These are phyloP conservation scores for Boleophthalmus pectinirostris DNA, from an alignment of 2,113 vertebrate genomes.

Conservation along the genomic window DNA sequence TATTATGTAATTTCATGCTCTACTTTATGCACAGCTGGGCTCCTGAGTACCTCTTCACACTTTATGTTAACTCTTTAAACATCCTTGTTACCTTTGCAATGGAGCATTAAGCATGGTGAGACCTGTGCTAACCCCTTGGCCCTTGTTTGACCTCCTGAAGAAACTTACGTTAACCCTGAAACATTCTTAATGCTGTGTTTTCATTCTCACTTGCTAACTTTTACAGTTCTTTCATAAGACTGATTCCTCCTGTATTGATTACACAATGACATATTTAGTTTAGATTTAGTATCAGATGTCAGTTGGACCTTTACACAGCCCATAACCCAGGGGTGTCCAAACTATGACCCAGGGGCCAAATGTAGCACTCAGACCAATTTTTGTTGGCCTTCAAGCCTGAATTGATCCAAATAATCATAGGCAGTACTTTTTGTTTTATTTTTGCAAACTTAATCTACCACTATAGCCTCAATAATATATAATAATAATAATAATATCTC, in stretches of 20 bases:
- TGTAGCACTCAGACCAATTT: no score
- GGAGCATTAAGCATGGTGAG: not conserved
- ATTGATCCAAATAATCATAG: no score
- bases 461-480: no score
- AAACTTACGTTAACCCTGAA: not conserved
- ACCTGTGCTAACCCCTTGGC: not conserved
- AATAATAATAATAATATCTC: no score
- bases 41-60: not conserved
- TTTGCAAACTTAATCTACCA: no score
- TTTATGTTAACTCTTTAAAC: not conserved
- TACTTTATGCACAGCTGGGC: conserved; percentile 2
- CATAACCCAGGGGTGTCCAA: no score
- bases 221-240: not conserved
- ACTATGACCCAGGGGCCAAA: no score
- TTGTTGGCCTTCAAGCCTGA: no score
- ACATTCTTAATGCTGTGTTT: not conserved
- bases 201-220: not conserved
- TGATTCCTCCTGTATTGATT: not conserved
- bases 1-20: conserved; percentile 1
- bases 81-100: not conserved
- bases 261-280: not conserved
- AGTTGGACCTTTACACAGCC: not conserved
- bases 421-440: no score
- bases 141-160: not conserved
- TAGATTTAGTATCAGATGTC: not conserved